Conservation (phyloP, 2,888 invertebrate species). For the Ephialtes manifestator region DNA sequence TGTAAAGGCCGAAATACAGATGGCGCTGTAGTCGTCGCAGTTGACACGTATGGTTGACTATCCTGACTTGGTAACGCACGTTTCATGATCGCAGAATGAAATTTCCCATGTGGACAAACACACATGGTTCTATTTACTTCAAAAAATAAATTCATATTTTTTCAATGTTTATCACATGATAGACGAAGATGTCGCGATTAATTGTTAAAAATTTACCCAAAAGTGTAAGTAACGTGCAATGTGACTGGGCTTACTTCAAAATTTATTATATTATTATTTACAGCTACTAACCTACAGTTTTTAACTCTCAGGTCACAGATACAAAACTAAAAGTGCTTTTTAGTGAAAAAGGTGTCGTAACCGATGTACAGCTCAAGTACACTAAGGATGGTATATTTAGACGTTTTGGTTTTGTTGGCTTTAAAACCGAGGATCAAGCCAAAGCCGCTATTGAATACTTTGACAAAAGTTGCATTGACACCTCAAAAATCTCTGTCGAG, state of each 20-base stretch:
- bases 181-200: constrained; percentile 91
- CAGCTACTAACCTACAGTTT: constrained; percentile 44
- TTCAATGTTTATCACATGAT: constrained; percentile 39
- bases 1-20: too few species aligned
- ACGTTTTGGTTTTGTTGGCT: constrained; percentile 97
- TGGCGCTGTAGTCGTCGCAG: too few species aligned
- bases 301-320: constrained; percentile 90
- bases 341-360: constrained; percentile 93
- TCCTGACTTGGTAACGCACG: too few species aligned
- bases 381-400: constrained; percentile 96
- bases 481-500: constrained; percentile 93
- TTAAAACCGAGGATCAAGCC: constrained; percentile 93
- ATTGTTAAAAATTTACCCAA: constrained; percentile 97
- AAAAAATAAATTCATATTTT: background rate
- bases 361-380: constrained; percentile 97
- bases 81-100: background rate
- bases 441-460: constrained; percentile 92
- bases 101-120: background rate
- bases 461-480: constrained; percentile 94
- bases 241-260: background rate
- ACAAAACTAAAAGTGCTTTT: constrained; percentile 92
- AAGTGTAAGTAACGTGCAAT: constrained; percentile 88
- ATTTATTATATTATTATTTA: constrained; percentile 18
- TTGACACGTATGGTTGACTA: too few species aligned
- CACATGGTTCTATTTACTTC: constrained; percentile 63